These are phyloP conservation scores for Gouania willdenowi DNA, from an alignment of 2,797 vertebrate species.

Conservation along the genomic window DNA sequence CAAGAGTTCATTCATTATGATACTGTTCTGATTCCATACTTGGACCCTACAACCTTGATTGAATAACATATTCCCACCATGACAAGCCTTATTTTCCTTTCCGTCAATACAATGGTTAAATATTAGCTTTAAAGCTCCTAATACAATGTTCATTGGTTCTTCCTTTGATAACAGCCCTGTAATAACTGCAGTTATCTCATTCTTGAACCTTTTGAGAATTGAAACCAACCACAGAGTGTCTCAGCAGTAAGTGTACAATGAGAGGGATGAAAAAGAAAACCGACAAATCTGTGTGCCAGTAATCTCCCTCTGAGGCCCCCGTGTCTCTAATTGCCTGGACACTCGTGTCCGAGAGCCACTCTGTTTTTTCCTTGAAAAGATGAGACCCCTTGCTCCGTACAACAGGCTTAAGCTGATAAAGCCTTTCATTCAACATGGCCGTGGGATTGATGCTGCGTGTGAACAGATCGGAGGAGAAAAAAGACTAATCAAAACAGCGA, in stretches of 20 bases:
- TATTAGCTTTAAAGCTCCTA: conserved; percentile 4
- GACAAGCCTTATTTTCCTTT: too few relatives aligned
- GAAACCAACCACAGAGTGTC: conserved; percentile 18
- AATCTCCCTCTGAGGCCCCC: conserved; percentile 60
- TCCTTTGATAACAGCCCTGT: conserved; percentile 1
- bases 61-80: too few relatives aligned
- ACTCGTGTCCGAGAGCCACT: conserved; percentile 57
- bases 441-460: conserved; percentile 46
- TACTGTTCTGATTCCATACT: too few relatives aligned
- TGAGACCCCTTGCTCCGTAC: conserved; percentile 69
- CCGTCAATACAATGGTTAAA: too few relatives aligned
- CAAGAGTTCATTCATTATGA: too few relatives aligned
- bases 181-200: conserved; percentile 15
- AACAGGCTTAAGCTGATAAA: conserved; percentile 79
- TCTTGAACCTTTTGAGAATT: conserved; percentile 14
- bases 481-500: conserved; percentile 73
- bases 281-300: conserved; percentile 40
- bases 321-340: conserved; percentile 73
- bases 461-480: conserved; percentile 65
- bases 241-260: conserved; percentile 25
- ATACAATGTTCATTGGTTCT: conserved; percentile 17
- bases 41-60: too few relatives aligned
- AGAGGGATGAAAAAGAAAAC: conserved; percentile 18
- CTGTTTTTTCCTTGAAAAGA: conserved; percentile 59
- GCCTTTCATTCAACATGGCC: conserved; percentile 66